Evolutionary conservation across 2,888 invertebrate genomes (phyloP).

Genomic region (Leptinotarsa haldemani): DNA sequence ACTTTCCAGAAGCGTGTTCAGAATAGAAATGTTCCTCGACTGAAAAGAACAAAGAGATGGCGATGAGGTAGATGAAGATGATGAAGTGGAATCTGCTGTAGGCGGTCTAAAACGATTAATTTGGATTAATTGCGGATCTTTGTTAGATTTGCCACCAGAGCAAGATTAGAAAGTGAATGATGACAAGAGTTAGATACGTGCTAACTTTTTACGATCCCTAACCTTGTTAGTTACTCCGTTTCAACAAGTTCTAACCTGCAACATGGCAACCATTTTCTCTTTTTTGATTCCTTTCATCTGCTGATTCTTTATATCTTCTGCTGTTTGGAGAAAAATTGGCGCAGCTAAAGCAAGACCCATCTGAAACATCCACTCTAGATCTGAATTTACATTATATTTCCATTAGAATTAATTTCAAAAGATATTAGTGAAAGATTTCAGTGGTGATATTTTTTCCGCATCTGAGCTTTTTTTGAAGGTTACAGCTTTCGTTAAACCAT

Average conservation of each 20-base stretch:
- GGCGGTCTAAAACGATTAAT: not conserved
- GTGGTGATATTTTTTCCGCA: not conserved
- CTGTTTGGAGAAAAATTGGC: constrained; percentile 40
- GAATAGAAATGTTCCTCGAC: constrained; percentile 62
- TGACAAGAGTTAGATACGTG: not conserved
- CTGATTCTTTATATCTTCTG: constrained; percentile 27
- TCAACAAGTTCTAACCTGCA: constrained; percentile 67
- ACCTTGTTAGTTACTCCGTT: not conserved
- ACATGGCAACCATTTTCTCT: constrained; percentile 70
- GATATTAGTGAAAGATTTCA: not conserved
- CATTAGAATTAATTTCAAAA: not conserved
- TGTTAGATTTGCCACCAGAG: not conserved
- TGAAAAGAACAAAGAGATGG: constrained; percentile 52
- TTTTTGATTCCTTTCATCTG: constrained; percentile 46
- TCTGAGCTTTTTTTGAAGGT: no score
- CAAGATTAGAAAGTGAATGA: constrained; percentile 1
- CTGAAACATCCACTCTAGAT: constrained; percentile 51
- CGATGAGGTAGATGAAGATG: not conserved
- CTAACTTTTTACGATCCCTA: not conserved
- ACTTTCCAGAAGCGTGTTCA: constrained; percentile 56
- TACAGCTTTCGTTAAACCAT: no score
- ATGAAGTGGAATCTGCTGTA: not conserved
- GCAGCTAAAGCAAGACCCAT: constrained; percentile 51
- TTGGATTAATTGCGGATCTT: not conserved
- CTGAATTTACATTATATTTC: constrained; percentile 20